Percentiles rank a stretch among this genome's conserved stretches.
Conservation (phyloP, 92 coral and sea anemone species). For the Porites cylindrica region DNA sequence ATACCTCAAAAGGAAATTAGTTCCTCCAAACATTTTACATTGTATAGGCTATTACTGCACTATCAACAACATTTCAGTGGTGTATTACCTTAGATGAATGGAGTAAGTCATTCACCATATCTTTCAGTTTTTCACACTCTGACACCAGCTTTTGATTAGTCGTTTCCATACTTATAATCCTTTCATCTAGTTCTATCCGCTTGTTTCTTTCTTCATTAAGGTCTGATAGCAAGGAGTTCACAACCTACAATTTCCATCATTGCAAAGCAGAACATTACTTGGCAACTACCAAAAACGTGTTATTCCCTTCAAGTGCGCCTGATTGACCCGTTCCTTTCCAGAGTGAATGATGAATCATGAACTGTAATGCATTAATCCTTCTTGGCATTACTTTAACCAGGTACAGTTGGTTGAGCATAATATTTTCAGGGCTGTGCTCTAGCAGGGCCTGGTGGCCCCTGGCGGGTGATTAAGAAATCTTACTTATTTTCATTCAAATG, state of each 20-base stretch:
- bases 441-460: too few species aligned
- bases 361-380: too few species aligned
- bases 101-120: conserved; percentile 18
- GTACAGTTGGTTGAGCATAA: too few species aligned
- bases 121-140: conserved; percentile 24
- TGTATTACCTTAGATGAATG: conserved; percentile 10
- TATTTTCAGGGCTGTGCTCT: too few species aligned
- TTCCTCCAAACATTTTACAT: background rate
- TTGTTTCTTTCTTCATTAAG: conserved; percentile 4
- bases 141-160: background rate
- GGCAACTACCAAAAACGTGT: background rate
- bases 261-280: background rate
- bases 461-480: too few species aligned
- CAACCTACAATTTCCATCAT: background rate
- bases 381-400: too few species aligned
- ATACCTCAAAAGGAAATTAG: too few species aligned
- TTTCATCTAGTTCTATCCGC: conserved; percentile 17
- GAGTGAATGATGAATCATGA: too few species aligned
- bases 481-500: too few species aligned
- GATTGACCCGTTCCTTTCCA: too few species aligned
- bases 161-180: background rate
- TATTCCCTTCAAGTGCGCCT: too few species aligned
- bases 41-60: background rate
- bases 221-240: conserved; percentile 21
- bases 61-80: background rate